A percentile compares a stretch with the other conserved stretches of the same genome.
Evolutionary conservation across 1,140 invertebrate genomes (phyloP).

Genomic region (Hydropsyche tenuis): DNA sequence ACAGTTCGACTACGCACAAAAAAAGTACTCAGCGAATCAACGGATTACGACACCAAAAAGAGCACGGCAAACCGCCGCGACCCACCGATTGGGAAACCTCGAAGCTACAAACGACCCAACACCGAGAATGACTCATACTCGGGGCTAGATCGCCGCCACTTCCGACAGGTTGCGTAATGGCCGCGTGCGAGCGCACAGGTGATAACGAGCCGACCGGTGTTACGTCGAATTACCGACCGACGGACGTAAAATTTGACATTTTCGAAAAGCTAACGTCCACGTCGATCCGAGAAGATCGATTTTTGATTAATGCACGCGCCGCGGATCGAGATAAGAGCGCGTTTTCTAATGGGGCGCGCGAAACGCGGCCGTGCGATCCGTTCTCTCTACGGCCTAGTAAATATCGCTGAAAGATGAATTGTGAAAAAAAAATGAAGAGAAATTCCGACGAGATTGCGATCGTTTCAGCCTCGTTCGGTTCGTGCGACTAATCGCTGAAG

Average conservation of each 20-base stretch:
- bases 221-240: no score
- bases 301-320: no score
- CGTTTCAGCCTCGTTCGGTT: not conserved
- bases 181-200: not conserved
- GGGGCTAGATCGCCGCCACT: constrained; percentile 5
- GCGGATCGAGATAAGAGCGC: no score
- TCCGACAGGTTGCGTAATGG: constrained; percentile 35
- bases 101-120: not conserved
- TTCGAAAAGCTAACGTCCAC: no score
- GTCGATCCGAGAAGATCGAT: no score
- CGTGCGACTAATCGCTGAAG: not conserved
- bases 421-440: not conserved
- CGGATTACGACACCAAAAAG: not conserved
- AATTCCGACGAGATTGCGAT: not conserved
- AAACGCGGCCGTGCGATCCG: constrained; percentile 15
- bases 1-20: not conserved
- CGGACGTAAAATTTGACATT: no score
- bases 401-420: not conserved
- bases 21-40: not conserved
- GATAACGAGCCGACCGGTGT: constrained; percentile 18
- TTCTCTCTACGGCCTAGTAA: constrained; percentile 14
- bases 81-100: no score
- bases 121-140: constrained; percentile 24
- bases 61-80: not conserved
- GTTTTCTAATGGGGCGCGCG: constrained; percentile 16